Conservation (phyloP, 1,140 invertebrate species). For the Alviniconcha marisindica region DNA sequence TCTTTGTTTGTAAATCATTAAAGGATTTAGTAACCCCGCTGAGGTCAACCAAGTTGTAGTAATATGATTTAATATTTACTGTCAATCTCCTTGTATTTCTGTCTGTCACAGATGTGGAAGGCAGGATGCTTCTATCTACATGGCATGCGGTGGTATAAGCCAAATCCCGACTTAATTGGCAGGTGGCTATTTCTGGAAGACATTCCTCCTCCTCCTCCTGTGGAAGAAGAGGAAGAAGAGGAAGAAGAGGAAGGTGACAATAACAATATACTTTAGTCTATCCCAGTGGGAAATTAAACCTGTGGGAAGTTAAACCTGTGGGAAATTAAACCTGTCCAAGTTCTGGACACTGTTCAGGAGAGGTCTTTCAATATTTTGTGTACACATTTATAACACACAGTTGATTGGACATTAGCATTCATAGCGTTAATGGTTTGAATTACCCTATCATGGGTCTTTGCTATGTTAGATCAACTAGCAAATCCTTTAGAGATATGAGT, state of each 20-base stretch:
- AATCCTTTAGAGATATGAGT: no score
- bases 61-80: background rate
- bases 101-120: constrained; percentile 35
- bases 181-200: background rate
- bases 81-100: background rate
- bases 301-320: background rate
- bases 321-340: background rate
- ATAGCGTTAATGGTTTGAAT: no score
- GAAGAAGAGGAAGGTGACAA: background rate
- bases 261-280: background rate
- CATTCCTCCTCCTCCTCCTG: background rate
- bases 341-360: no score
- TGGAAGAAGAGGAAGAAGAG: background rate
- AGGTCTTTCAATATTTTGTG: no score
- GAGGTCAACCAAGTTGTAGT: background rate
- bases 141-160: background rate
- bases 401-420: no score
- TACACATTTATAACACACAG: no score
- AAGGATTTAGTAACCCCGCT: background rate
- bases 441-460: no score
- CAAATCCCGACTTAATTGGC: constrained; percentile 6
- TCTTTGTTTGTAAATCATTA: background rate
- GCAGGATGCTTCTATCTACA: constrained; percentile 29
- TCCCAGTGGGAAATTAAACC: background rate
- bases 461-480: no score